Evolutionary conservation across 2,797 vertebrate genomes (phyloP).

Genomic region (Crax fasciolata): DNA sequence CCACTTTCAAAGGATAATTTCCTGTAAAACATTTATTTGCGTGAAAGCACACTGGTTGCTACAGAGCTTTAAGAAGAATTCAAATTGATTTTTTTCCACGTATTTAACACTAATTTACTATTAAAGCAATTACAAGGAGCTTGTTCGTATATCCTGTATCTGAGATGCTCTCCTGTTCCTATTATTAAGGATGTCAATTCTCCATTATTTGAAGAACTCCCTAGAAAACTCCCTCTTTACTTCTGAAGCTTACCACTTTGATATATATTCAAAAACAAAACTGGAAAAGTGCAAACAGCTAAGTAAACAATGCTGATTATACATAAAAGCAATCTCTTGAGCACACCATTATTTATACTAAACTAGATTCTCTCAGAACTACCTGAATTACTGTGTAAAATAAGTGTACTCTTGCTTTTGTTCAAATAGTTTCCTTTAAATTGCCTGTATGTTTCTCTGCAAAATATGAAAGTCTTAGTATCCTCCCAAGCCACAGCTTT

Average conservation of each 20-base stretch:
- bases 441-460: neutral
- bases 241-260: neutral
- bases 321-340: neutral
- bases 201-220: neutral
- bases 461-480: neutral
- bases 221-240: neutral
- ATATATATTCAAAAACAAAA: neutral
- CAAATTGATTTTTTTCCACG: neutral
- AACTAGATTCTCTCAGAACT: neutral
- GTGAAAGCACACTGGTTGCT: neutral
- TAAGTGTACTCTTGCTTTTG: neutral
- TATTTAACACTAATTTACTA: neutral
- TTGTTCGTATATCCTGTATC: neutral
- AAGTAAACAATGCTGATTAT: neutral
- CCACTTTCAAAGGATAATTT: conserved; percentile 50
- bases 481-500: neutral
- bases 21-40: conserved; percentile 28
- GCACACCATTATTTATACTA: neutral
- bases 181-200: neutral
- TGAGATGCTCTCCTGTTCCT: neutral
- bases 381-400: neutral
- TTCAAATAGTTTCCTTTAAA: neutral
- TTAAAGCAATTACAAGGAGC: neutral
- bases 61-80: neutral
- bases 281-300: neutral